Percentiles rank a stretch among this genome's conserved stretches.
These are phyloP conservation scores for Myiozetetes cayanensis DNA, from an alignment of 2,113 vertebrate genomes.

Conservation along the genomic window DNA sequence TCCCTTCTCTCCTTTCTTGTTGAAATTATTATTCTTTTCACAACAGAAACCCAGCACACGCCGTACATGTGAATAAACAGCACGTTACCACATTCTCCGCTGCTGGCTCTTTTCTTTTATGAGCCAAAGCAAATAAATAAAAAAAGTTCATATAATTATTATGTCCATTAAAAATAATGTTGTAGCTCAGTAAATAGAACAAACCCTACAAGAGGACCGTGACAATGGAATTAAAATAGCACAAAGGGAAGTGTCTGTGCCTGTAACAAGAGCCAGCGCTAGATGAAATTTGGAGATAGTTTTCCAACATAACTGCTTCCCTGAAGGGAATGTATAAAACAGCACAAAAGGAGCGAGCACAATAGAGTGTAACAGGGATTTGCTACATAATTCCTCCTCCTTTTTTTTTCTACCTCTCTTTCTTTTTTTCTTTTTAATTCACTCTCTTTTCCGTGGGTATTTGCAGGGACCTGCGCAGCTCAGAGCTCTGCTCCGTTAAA, in stretches of 20 bases:
- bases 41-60: background rate
- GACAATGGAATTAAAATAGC: slow-evolving; percentile 50
- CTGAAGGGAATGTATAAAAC: slow-evolving; percentile 27
- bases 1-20: background rate
- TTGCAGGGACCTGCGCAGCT: accelerated
- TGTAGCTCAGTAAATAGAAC: slow-evolving; percentile 15
- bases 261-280: background rate
- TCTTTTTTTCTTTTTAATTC: background rate
- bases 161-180: background rate
- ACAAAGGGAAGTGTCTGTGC: slow-evolving; percentile 12
- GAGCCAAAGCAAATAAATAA: slow-evolving; percentile 50
- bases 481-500: background rate
- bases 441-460: background rate
- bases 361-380: slow-evolving; percentile 20
- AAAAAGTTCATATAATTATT: slow-evolving; percentile 35
- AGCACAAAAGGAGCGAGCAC: slow-evolving; percentile 32
- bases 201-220: background rate
- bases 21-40: slow-evolving; percentile 24
- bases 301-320: slow-evolving; percentile 46
- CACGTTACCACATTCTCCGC: background rate
- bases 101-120: background rate
- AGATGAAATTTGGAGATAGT: slow-evolving; percentile 54
- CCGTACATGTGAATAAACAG: slow-evolving; percentile 12
- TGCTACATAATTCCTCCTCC: background rate
- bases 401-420: background rate